Percentiles rank a stretch among this genome's conserved stretches.
Evolutionary conservation across 2,797 vertebrate genomes (phyloP).

Genomic region (Dipus sagitta): DNA sequence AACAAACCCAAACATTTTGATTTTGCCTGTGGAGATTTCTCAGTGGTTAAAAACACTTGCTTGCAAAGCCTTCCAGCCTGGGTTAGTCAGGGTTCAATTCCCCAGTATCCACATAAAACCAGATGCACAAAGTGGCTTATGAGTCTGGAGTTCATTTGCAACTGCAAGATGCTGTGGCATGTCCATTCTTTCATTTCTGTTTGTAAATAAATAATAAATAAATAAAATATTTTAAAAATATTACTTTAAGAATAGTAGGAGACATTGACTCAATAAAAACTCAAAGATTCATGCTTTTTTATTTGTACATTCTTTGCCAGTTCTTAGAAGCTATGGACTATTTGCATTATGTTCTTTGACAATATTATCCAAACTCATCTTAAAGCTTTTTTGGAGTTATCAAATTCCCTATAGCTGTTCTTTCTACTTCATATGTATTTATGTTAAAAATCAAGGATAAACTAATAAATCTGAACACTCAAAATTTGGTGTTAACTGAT

Average conservation of each 20-base stretch:
- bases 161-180: no score
- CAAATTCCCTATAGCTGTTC: background rate
- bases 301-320: background rate
- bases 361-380: no score
- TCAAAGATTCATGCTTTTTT: background rate
- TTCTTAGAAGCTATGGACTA: background rate
- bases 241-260: background rate
- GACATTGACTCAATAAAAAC: background rate
- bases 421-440: background rate
- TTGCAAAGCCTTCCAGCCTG: no score
- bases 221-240: no score
- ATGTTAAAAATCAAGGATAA: background rate
- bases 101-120: no score
- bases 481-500: constrained; percentile 22
- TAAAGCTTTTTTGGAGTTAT: no score
- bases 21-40: background rate
- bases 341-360: background rate
- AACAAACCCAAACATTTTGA: background rate
- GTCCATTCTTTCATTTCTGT: no score
- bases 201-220: no score
- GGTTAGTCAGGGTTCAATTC: no score
- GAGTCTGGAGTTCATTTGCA: no score
- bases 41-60: no score
- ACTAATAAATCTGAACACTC: background rate
- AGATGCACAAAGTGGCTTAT: no score